Base-by-base conservation (phyloP, 2,113 vertebrate species). In the Rafetus swinhoei region DNA sequence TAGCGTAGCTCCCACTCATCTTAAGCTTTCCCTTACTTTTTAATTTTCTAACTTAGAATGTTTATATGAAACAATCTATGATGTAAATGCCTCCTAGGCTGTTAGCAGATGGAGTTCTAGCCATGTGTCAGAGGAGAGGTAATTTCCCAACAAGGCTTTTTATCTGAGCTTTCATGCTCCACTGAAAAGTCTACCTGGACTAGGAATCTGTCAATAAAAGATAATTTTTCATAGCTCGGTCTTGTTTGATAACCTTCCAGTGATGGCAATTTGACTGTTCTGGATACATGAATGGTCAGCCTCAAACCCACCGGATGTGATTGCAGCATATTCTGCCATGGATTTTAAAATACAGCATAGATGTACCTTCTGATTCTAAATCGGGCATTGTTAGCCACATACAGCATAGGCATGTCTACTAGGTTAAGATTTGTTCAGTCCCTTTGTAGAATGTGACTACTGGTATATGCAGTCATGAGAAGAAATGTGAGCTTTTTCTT, bases 321-420 rank as follows among this genome's bases (percentile, higher is more conserved):
- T 35, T 35, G n/a, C 16, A 35, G 18, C 65, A 72, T 69, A 25
- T 2, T 22, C 62, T 69, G 62, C 29, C 15, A 15, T 72, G 65
- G 18, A 10, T 72, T 72, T 72, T 72, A 72, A 35, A 72, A 72
- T 35, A 35, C 65, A 21, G 5, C 2, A 3, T 35, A 72, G n/a
- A 72, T 7, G 7, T 35, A 72, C 18, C 32, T 72, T 10, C 65
- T 35, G 32, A 39, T 85, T 93, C 79, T 9, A 12, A 74, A 0
- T 53, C 60, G 85, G 54, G 25, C 1, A 0, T 39, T 76, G n/a
- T 29, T 69, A 54, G 82, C 54, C 9, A 7, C 27, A 27, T 2
- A 32, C 1, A 0, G 3, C 0, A 3, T 3, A 74, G 35, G 25
- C 11, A 50, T 10, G 2, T 90, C 86, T 32, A 65, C 80, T 86